phyloP scores from a whole-genome alignment of 2,797 vertebrate species.

The Onychomys arenicola region DNA sequence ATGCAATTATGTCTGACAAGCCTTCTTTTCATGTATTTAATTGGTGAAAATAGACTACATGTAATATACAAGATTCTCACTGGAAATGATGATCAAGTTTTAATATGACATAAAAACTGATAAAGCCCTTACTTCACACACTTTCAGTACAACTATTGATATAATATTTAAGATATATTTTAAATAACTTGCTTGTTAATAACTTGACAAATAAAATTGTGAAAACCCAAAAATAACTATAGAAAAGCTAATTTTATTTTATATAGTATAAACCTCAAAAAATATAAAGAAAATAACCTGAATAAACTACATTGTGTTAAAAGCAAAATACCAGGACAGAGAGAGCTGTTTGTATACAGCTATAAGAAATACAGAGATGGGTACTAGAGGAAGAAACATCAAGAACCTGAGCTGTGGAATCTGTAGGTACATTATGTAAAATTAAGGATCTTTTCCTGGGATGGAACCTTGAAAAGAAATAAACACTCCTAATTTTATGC shows the following conservation, averaged over 20 bases:
- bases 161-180: constrained; percentile 68
- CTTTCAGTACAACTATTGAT: constrained; percentile 39
- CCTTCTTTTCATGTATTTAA: constrained; percentile 14
- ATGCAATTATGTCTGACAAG: not conserved
- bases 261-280: constrained; percentile 53
- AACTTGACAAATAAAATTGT: constrained; percentile 52
- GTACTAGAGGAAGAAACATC: not conserved
- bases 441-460: not conserved
- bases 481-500: not conserved
- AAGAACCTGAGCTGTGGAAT: not conserved
- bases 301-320: constrained; percentile 36
- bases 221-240: constrained; percentile 51
- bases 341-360: not conserved
- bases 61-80: constrained; percentile 31
- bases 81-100: constrained; percentile 61
- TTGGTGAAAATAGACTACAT: constrained; percentile 41
- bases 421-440: not conserved
- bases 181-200: constrained; percentile 61
- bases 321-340: not conserved
- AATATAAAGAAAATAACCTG: constrained; percentile 38
- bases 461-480: not conserved
- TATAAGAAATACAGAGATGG: not conserved
- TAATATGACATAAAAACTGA: constrained; percentile 61
- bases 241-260: constrained; percentile 34
- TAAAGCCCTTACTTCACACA: constrained; percentile 54